Conservation (phyloP, 2,113 vertebrate species). For the Sebastes fasciatus region DNA sequence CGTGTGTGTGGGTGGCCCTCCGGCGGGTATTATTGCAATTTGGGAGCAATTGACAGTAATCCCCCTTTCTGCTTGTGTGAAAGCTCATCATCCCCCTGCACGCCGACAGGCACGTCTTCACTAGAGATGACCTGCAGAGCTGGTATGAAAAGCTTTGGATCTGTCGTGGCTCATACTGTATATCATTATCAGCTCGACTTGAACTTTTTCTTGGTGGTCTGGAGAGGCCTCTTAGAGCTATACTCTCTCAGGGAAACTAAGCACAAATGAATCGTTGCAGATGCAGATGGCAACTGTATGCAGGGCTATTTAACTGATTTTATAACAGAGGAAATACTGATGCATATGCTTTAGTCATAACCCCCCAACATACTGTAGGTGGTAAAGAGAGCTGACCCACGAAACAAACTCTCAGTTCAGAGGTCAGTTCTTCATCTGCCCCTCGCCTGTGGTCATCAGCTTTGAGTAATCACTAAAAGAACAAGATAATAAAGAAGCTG, state of each 20-base stretch:
- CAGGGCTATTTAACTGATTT: not conserved
- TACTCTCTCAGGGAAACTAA: slow-evolving; percentile 12
- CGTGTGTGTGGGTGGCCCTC: slow-evolving; percentile 80
- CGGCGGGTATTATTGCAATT: slow-evolving; percentile 80
- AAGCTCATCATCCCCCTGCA: slow-evolving; percentile 65
- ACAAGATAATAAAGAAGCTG: not conserved
- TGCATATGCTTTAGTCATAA: not conserved
- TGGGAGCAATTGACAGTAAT: slow-evolving; percentile 83
- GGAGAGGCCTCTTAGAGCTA: slow-evolving; percentile 24
- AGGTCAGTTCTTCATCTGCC: not conserved
- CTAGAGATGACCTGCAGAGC: slow-evolving; percentile 52
- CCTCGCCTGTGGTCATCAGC: not conserved
- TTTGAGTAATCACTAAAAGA: not conserved
- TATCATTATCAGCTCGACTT: slow-evolving; percentile 60
- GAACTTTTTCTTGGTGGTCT: slow-evolving; percentile 42
- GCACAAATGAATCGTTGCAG: not conserved
- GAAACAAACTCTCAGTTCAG: not conserved
- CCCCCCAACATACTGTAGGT: not conserved
- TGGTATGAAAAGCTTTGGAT: slow-evolving; percentile 31
- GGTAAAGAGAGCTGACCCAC: not conserved
- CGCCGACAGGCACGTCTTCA: slow-evolving; percentile 56
- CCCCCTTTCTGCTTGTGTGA: slow-evolving; percentile 69
- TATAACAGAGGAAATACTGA: not conserved
- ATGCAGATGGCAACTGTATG: not conserved
- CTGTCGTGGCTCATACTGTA: slow-evolving; percentile 37